Evolutionary conservation across 1,140 invertebrate genomes (phyloP).

Genomic region (Heliconius nattereri): DNA sequence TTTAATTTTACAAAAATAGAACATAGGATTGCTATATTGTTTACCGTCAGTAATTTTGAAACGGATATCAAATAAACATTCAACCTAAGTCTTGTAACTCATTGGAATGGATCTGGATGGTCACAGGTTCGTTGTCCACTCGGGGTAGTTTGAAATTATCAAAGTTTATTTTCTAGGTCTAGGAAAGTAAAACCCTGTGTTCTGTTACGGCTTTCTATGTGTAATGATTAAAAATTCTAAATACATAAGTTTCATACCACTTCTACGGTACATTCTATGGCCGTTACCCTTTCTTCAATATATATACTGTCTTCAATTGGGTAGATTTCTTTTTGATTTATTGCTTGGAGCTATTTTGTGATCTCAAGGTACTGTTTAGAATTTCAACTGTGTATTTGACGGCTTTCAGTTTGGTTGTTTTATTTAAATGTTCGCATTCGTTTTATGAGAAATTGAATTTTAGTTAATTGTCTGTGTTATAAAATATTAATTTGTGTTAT

Average conservation of each 20-base stretch:
- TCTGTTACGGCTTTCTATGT: too few species aligned
- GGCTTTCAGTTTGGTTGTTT: conserved; percentile 3
- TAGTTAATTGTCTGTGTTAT: not conserved
- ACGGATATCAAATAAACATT: too few species aligned
- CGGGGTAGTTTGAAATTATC: too few species aligned
- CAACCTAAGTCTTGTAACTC: too few species aligned
- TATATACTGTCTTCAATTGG: conserved; percentile 33
- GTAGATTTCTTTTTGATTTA: conserved; percentile 37
- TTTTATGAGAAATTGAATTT: not conserved
- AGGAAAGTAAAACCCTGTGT: too few species aligned
- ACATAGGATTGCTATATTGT: too few species aligned
- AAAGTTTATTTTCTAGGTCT: too few species aligned
- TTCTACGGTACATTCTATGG: conserved; percentile 15
- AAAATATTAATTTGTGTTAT: not conserved
- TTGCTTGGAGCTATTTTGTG: conserved; percentile 26
- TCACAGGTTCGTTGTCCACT: too few species aligned
- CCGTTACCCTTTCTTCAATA: conserved; percentile 25
- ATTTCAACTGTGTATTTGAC: conserved; percentile 24
- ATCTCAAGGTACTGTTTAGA: conserved; percentile 35
- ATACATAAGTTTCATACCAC: not conserved
- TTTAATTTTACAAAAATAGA: too few species aligned
- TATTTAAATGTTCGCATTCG: not conserved
- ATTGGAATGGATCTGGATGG: too few species aligned
- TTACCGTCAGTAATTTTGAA: too few species aligned
- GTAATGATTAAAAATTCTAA: too few species aligned